Evolutionary conservation across 1,140 invertebrate species (phyloP).

Genomic region (Trachymyrmex cornetzi): DNA sequence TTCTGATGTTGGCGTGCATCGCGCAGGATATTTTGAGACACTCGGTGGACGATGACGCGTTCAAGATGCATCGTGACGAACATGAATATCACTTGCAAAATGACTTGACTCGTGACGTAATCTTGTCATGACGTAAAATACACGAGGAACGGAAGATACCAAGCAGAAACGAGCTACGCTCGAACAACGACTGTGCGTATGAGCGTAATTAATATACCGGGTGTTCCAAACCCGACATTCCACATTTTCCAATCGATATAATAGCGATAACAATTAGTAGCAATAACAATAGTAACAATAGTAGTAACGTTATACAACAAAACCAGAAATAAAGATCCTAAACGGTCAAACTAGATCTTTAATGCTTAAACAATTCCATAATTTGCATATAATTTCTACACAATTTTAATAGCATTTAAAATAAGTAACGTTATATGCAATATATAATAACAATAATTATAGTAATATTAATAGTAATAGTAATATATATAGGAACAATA

Average conservation of each 20-base stretch:
- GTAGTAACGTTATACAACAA: neutral
- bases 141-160: neutral
- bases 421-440: too few relatives aligned
- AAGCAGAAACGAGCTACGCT: slow-evolving; percentile 1
- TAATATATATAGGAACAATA: neutral
- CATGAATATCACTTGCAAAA: neutral
- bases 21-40: slow-evolving; percentile 19
- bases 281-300: slow-evolving; percentile 4
- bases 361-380: too few relatives aligned
- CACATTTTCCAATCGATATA: neutral
- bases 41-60: neutral
- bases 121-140: slow-evolving; percentile 5
- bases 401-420: too few relatives aligned
- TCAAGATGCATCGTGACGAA: neutral
- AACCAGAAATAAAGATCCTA: too few relatives aligned
- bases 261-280: neutral
- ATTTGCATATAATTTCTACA: too few relatives aligned
- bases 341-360: too few relatives aligned
- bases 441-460: neutral
- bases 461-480: neutral
- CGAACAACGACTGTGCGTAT: neutral
- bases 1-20: neutral
- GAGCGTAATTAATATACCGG: neutral
- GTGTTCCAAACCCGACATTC: neutral
- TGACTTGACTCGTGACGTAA: slow-evolving; percentile 36